Percentiles rank a stretch among this genome's conserved stretches.
These are phyloP conservation scores for Pseudorhombus dupliciocellatus DNA, from an alignment of 2,113 vertebrate genomes.

Conservation along the genomic window DNA sequence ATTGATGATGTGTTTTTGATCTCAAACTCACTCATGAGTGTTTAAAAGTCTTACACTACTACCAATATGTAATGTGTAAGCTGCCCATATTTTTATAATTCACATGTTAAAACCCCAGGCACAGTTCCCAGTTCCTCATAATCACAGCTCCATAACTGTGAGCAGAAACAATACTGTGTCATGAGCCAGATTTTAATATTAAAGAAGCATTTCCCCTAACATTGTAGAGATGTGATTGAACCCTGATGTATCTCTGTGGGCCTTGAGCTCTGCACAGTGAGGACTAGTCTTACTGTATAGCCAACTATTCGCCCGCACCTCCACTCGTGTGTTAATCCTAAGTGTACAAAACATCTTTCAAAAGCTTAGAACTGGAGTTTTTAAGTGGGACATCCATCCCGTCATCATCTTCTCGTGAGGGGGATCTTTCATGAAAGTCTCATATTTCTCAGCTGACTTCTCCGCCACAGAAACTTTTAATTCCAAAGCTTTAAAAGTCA, in stretches of 20 bases:
- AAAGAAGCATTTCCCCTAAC: constrained; percentile 47
- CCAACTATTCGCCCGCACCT: not conserved
- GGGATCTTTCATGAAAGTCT: constrained; percentile 16
- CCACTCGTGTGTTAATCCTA: too few relatives aligned
- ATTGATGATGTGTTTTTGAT: not conserved
- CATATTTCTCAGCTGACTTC: constrained; percentile 42
- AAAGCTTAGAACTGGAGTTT: constrained; percentile 5
- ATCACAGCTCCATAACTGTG: constrained; percentile 28
- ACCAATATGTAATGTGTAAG: not conserved
- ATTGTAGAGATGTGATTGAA: constrained; percentile 47
- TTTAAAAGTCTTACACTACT: not conserved
- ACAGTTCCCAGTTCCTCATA: constrained; percentile 32
- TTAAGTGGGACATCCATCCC: not conserved
- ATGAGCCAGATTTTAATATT: constrained; percentile 34
- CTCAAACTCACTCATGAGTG: not conserved
- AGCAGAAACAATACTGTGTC: constrained; percentile 34
- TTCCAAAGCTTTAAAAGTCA: constrained; percentile 34
- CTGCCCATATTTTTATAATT: constrained; percentile 14
- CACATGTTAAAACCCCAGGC: constrained; percentile 20
- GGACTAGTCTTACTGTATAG: too few relatives aligned
- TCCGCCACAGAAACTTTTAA: constrained; percentile 40
- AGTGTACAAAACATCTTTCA: not conserved
- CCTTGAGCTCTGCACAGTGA: not conserved
- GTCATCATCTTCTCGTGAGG: constrained; percentile 7
- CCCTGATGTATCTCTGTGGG: constrained; percentile 39